Conservation (phyloP, 2,797 vertebrate genomes). For the Spheniscus humboldti region DNA sequence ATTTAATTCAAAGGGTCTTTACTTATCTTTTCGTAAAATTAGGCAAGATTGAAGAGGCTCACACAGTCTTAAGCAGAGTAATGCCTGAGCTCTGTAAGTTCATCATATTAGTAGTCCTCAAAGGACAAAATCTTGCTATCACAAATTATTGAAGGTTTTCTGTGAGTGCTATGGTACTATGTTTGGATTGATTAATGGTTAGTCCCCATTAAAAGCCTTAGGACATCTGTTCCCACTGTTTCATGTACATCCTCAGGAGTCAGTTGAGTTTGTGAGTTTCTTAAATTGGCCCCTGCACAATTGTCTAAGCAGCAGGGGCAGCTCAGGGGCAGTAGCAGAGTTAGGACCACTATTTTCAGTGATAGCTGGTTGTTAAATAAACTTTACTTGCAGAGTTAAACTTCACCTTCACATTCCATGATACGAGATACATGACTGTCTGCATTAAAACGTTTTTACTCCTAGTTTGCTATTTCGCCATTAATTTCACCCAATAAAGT, state of each 20-base stretch:
- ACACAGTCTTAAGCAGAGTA: background rate
- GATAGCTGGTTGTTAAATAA: background rate
- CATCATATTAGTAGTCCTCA: background rate
- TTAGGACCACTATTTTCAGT: background rate
- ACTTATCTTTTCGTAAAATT: background rate
- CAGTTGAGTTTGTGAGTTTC: background rate
- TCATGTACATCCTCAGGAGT: background rate
- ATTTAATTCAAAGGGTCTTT: background rate
- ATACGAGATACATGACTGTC: background rate
- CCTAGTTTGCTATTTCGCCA: background rate
- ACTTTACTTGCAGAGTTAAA: background rate
- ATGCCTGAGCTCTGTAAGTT: background rate
- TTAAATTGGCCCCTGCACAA: background rate
- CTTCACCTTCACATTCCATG: background rate
- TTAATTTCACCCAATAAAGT: background rate
- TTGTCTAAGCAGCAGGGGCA: background rate
- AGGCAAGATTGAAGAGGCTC: background rate
- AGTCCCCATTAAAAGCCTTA: background rate
- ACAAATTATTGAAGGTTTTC: background rate
- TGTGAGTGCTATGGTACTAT: background rate
- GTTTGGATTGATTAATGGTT: background rate
- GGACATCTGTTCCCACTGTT: background rate
- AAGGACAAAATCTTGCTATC: background rate
- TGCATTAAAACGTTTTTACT: background rate
- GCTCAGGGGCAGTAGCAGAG: background rate